Base-by-base conservation (phyloP, 2,888 invertebrate genomes). In the Pseudoips prasinana region DNA sequence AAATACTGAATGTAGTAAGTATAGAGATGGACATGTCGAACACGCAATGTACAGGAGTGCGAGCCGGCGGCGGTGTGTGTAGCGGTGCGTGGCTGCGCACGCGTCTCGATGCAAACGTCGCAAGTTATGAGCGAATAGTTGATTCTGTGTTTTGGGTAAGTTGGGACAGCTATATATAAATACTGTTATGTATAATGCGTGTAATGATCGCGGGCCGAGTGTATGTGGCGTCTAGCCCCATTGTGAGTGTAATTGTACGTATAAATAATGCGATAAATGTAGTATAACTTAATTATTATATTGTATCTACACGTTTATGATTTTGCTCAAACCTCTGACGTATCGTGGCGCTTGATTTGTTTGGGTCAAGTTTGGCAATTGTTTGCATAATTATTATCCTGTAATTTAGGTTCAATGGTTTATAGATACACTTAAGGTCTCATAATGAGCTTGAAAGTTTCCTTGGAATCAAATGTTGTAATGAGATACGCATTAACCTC, bases 91-190 rank as follows among this genome's bases (percentile, higher is more conserved):
- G n/a, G n/a, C n/a, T 34, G 35, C 33, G 49, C 58, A 42, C 43
- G 37, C 46, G 41, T 41, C 53, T 44, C 46, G 39, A 49, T 52
- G 58, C 58, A 52, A 58, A 52, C 59, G 62, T 53, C 53, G 54
- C 53, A 46, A 29, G 34, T 24, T 58, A 63, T 70, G 72, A 73
- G 67, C 73, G 74, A 71, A 74, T 79, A 81, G 73, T 73, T 75
- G 76, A 79, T 75, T 81, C 77, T 75, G 82, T 83, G 80, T 82
- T 80, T 74, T 77, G 65, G 71, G 72, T 78, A 78, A 83, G 79
- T 76, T 73, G 78, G 81, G 81, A 81, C 81, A 80, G 80, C 79
- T 82, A 80, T 64, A 64, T 63, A 69, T 70, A 67, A 69, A 71
- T 72, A 73, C 69, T 71, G 73, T 73, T 71, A 60, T 66, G 61